These are phyloP conservation scores for Copidosoma floridanum DNA, from an alignment of 1,140 invertebrate genomes.

Conservation along the genomic window DNA sequence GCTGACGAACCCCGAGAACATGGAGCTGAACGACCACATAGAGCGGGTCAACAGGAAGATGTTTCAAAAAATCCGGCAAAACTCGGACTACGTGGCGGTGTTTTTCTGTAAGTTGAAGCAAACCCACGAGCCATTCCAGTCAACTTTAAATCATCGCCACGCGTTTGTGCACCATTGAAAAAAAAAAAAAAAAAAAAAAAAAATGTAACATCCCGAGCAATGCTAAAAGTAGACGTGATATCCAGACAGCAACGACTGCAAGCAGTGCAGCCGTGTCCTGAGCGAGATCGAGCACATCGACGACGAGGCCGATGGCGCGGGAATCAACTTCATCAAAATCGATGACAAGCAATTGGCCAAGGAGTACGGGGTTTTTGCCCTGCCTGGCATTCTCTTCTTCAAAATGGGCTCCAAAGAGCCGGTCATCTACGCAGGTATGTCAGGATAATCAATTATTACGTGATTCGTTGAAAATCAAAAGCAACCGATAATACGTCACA, in stretches of 20 bases:
- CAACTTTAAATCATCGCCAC: no score
- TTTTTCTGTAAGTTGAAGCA: slow-evolving; percentile 96
- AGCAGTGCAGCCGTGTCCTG: slow-evolving; percentile 86
- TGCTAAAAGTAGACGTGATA: not conserved
- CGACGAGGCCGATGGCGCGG: slow-evolving; percentile 87
- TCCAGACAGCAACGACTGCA: slow-evolving; percentile 91
- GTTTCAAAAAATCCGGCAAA: slow-evolving; percentile 88
- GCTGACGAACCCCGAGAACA: slow-evolving; percentile 90
- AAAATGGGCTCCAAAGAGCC: slow-evolving; percentile 85
- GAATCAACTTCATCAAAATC: slow-evolving; percentile 91
- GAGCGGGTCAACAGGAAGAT: slow-evolving; percentile 91
- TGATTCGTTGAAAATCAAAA: not conserved
- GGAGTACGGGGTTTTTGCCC: slow-evolving; percentile 81
- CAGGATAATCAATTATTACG: not conserved
- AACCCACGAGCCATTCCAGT: no score
- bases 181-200: not conserved
- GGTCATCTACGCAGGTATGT: slow-evolving; percentile 85
- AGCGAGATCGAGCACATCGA: slow-evolving; percentile 90
- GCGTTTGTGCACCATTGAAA: no score
- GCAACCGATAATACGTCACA: no score
- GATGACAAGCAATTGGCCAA: slow-evolving; percentile 85
- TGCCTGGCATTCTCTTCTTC: slow-evolving; percentile 88
- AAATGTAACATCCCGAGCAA: slow-evolving; percentile 6
- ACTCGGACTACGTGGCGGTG: slow-evolving; percentile 88
- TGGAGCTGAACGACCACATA: slow-evolving; percentile 91